Percentiles rank a stretch among this genome's conserved stretches.
These are phyloP conservation scores for Pelobates cultripes DNA, from an alignment of 2,797 vertebrate species.

Conservation along the genomic window DNA sequence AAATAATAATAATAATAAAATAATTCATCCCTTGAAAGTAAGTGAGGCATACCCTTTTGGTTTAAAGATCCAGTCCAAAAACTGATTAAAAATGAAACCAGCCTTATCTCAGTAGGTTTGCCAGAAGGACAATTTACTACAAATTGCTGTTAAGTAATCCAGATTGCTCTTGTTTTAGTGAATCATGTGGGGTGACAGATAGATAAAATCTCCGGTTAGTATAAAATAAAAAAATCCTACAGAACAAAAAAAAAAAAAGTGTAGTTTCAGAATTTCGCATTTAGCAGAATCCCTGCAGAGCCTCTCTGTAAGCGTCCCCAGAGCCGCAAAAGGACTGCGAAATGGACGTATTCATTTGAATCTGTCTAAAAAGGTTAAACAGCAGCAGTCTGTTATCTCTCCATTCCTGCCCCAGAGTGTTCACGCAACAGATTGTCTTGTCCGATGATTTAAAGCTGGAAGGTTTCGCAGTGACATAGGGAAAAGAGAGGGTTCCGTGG, in stretches of 20 bases:
- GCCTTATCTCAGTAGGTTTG: neutral
- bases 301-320: neutral
- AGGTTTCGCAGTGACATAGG: constrained; percentile 58
- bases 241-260: neutral
- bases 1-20: no score
- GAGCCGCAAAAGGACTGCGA: neutral
- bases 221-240: neutral
- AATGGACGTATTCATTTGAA: constrained; percentile 28
- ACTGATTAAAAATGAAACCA: neutral
- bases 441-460: constrained; percentile 63
- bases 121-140: neutral
- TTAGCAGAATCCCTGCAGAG: constrained; percentile 7
- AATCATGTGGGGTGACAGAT: neutral
- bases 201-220: neutral
- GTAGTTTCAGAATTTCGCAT: constrained; percentile 3
- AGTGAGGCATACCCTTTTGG: no score
- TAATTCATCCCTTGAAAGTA: no score
- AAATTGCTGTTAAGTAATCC: neutral
- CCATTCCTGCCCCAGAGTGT: constrained; percentile 13
- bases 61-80: no score
- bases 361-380: constrained; percentile 33
- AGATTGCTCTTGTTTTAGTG: neutral
- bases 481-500: constrained; percentile 55
- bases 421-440: constrained; percentile 59
- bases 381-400: neutral